Percentiles rank a stretch among this genome's conserved stretches.
phyloP scores from a whole-genome alignment of 2,113 vertebrate species.

The Tyto alba region DNA sequence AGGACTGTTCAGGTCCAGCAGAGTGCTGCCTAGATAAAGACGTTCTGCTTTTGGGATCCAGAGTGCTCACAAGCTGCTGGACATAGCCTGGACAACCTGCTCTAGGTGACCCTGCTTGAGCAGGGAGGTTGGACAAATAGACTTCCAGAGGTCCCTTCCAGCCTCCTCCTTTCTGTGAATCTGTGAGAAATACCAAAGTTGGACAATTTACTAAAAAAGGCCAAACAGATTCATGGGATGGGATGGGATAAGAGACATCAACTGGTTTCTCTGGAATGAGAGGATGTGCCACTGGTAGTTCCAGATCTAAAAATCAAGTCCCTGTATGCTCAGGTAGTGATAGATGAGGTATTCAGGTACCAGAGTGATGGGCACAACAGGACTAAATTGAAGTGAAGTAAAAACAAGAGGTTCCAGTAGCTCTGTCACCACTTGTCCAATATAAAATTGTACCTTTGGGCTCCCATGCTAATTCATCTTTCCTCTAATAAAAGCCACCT shows the following conservation, averaged over 20 bases:
- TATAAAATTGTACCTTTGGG: not conserved
- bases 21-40: not conserved
- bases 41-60: not conserved
- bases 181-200: not conserved
- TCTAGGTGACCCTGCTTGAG: not conserved
- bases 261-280: not conserved
- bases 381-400: not conserved
- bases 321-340: not conserved
- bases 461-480: not conserved
- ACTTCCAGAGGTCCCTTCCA: not conserved
- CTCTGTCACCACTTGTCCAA: not conserved
- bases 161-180: not conserved
- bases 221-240: not conserved
- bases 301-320: not conserved
- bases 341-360: not conserved
- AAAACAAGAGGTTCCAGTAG: not conserved
- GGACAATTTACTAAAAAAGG: not conserved
- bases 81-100: not conserved
- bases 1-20: not conserved
- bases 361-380: rapidly evolving
- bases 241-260: not conserved
- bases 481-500: not conserved
- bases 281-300: not conserved
- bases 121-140: not conserved
- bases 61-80: not conserved